Evolutionary conservation across 2,888 invertebrate species (phyloP).

Genomic region (Pseudanteris insignis): DNA sequence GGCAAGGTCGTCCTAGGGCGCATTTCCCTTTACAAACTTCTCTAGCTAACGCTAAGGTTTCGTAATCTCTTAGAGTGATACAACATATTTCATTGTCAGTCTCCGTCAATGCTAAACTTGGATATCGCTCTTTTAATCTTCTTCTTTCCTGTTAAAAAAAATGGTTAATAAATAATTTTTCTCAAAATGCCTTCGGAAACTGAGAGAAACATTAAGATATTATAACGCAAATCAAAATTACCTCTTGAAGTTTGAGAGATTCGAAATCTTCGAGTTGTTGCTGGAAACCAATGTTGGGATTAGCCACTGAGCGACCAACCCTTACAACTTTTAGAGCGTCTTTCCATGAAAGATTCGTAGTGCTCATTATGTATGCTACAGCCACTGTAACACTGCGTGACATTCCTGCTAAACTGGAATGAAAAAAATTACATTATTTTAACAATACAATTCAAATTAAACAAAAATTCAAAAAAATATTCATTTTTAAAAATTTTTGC

Average conservation of each 20-base stretch:
- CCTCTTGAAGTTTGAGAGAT: constrained; percentile 79
- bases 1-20: constrained; percentile 83
- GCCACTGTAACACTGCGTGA: constrained; percentile 96
- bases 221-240: no score
- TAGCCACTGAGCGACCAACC: constrained; percentile 90
- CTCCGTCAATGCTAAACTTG: constrained; percentile 78
- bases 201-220: no score
- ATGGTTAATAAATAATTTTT: neutral
- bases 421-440: constrained; percentile 6
- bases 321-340: constrained; percentile 93
- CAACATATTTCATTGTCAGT: constrained; percentile 81
- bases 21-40: constrained; percentile 90
- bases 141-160: constrained; percentile 77
- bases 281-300: constrained; percentile 96
- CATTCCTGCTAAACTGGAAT: constrained; percentile 89
- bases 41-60: constrained; percentile 79
- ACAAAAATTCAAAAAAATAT: no score
- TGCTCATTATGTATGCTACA: constrained; percentile 96
- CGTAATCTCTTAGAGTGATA: constrained; percentile 83
- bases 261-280: constrained; percentile 93
- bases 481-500: no score
- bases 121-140: constrained; percentile 84
- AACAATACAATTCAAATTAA: neutral
- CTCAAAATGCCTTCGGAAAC: no score
- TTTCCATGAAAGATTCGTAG: constrained; percentile 88